A percentile compares a stretch with the other conserved stretches of the same genome.
phyloP scores from a whole-genome alignment of 1,140 invertebrate species.

The Hestina assimilis region DNA sequence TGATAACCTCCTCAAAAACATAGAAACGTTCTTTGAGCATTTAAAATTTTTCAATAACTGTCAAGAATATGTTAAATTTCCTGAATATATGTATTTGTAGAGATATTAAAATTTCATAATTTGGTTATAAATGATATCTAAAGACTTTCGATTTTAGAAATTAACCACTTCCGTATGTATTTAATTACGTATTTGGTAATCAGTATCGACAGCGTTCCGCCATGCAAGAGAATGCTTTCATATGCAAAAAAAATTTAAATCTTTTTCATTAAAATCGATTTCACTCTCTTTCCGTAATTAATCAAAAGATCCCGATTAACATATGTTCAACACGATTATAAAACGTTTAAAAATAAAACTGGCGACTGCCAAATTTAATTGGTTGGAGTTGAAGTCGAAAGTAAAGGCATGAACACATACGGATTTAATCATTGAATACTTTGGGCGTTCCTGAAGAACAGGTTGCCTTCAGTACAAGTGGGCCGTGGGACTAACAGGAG shows the following conservation, averaged over 20 bases:
- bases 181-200: not conserved
- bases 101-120: no score
- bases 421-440: conserved; percentile 65
- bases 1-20: no score
- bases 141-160: no score
- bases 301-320: conserved; percentile 23
- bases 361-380: conserved; percentile 48
- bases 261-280: conserved; percentile 15
- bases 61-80: no score
- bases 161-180: no score
- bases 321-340: conserved; percentile 23
- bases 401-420: conserved; percentile 49
- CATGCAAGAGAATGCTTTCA: not conserved
- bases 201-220: not conserved
- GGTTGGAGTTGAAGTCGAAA: conserved; percentile 54
- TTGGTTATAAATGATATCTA: no score
- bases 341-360: conserved; percentile 19
- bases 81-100: no score
- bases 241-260: not conserved
- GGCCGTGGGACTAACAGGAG: conserved; percentile 62
- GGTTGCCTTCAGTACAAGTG: conserved; percentile 51
- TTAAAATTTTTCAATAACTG: no score
- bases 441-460: conserved; percentile 66
- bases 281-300: conserved; percentile 21
- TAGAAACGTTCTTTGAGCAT: no score